Conservation (phyloP, 2,797 vertebrate species). For the Monodelphis domestica region DNA sequence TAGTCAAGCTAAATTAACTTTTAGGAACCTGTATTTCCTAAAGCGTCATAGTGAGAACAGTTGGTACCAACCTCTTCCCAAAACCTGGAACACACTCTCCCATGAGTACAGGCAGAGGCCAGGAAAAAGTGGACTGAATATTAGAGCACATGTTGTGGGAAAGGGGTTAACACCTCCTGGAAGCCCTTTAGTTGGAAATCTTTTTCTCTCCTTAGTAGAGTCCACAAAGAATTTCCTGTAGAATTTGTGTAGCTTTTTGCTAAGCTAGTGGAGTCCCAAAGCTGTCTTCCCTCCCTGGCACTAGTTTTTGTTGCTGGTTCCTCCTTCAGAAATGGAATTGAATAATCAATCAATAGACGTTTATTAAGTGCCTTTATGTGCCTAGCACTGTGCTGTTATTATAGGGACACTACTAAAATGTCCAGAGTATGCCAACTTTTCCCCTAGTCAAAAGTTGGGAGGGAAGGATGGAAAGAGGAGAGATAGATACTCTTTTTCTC, state of each 20-base stretch:
- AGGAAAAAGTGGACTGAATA: background rate
- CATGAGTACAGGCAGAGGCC: background rate
- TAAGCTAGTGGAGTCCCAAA: background rate
- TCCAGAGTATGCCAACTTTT: background rate
- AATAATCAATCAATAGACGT: background rate
- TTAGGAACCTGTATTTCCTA: background rate
- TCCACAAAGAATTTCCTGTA: background rate
- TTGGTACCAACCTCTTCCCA: background rate
- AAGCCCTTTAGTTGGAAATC: too few relatives aligned
- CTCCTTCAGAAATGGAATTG: background rate
- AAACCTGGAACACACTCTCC: background rate
- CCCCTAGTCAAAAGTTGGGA: background rate
- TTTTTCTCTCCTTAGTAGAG: background rate
- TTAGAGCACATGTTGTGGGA: background rate
- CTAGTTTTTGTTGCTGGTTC: background rate
- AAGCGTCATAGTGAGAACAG: background rate
- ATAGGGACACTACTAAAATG: background rate
- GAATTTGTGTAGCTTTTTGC: background rate
- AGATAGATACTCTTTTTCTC: background rate
- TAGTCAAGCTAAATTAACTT: background rate
- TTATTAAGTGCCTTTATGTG: background rate
- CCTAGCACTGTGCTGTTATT: background rate
- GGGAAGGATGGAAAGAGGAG: background rate
- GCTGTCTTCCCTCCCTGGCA: background rate
- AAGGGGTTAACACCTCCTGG: background rate